phyloP scores from a whole-genome alignment of 2,113 vertebrate genomes.

The Ondatra zibethicus region DNA sequence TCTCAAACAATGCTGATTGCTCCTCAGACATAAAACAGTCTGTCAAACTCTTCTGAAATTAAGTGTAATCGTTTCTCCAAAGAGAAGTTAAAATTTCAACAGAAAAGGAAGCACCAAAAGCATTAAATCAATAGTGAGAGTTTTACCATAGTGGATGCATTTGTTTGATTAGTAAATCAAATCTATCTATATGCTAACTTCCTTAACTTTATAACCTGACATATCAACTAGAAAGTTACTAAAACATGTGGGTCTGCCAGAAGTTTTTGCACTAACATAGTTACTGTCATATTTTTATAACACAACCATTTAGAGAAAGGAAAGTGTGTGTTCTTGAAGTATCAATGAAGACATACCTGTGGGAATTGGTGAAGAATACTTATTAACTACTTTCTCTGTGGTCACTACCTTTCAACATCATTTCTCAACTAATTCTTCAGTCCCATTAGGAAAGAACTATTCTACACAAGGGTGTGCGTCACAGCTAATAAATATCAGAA shows the following conservation, averaged over 20 bases:
- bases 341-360: constrained; percentile 30
- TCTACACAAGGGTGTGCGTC: background rate
- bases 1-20: constrained; percentile 85
- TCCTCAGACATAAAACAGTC: constrained; percentile 86
- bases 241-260: constrained; percentile 50
- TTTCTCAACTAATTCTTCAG: constrained; percentile 67
- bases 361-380: constrained; percentile 14
- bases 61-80: constrained; percentile 83
- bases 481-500: constrained; percentile 51
- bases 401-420: constrained; percentile 36
- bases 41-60: constrained; percentile 86
- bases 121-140: constrained; percentile 84
- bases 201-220: constrained; percentile 78
- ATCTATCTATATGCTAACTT: constrained; percentile 80
- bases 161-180: constrained; percentile 86
- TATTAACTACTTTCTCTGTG: constrained; percentile 46
- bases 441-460: constrained; percentile 21
- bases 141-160: constrained; percentile 83
- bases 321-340: constrained; percentile 39
- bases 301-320: background rate
- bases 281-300: constrained; percentile 61
- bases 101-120: constrained; percentile 81
- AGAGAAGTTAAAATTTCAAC: constrained; percentile 84
- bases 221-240: constrained; percentile 62
- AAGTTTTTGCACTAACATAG: constrained; percentile 30